These are phyloP conservation scores for Drosophila sucinea DNA, from an alignment of 1,140 invertebrate genomes.

Conservation along the genomic window DNA sequence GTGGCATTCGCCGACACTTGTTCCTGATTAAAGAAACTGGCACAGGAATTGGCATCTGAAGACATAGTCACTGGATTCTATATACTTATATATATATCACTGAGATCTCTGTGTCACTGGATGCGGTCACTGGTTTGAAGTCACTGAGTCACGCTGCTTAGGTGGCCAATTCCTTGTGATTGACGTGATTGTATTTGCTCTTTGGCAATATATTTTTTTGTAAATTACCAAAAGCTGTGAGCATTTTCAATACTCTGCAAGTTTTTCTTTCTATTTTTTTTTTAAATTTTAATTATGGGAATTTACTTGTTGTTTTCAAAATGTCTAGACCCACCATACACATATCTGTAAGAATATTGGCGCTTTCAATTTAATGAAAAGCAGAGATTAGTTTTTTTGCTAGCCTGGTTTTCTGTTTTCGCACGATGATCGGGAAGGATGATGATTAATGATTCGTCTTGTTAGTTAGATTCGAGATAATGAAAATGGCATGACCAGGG, in stretches of 20 bases:
- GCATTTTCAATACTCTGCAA: conserved; percentile 57
- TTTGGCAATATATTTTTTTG: conserved; percentile 59
- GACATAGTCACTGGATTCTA: conserved; percentile 58
- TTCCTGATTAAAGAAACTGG: conserved; percentile 75
- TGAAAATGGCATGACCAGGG: conserved; percentile 32
- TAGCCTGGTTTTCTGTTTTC: background rate
- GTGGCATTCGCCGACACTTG: conserved; percentile 64
- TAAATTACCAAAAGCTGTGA: conserved; percentile 56
- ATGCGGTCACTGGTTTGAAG: too few species aligned
- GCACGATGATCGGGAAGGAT: background rate
- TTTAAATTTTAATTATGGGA: background rate
- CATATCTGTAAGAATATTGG: conserved; percentile 39
- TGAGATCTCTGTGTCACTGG: conserved; percentile 26
- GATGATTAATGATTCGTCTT: conserved; percentile 9
- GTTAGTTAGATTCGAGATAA: conserved; percentile 11
- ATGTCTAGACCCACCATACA: conserved; percentile 2
- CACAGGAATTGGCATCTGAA: conserved; percentile 71
- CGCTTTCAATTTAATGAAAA: conserved; percentile 47
- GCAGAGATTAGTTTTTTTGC: conserved; percentile 41
- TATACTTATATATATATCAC: conserved; percentile 22
- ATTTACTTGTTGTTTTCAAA: background rate
- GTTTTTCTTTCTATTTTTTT: conserved; percentile 12
- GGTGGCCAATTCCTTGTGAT: conserved; percentile 71
- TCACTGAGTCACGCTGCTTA: conserved; percentile 21
- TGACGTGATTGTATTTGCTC: conserved; percentile 63